phyloP scores from a whole-genome alignment of 2,113 vertebrate genomes.

The Clarias gariepinus region DNA sequence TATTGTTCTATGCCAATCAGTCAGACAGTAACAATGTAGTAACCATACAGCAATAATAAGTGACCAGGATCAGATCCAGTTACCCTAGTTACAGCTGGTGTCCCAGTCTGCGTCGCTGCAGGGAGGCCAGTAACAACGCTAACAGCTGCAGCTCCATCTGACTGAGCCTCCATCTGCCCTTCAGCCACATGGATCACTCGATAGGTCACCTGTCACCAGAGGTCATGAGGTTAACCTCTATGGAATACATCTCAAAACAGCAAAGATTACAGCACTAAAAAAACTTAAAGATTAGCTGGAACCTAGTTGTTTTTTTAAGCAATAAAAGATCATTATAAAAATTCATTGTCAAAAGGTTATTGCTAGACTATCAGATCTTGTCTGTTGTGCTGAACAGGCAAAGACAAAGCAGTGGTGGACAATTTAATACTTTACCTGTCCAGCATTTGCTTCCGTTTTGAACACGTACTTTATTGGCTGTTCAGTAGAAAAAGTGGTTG shows the following conservation, averaged over 20 bases:
- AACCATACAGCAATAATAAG: background rate
- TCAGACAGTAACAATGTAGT: background rate
- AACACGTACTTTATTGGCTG: slow-evolving; percentile 92
- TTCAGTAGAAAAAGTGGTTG: slow-evolving; percentile 80
- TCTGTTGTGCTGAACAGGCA: background rate
- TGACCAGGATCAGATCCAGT: background rate
- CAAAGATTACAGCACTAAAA: background rate
- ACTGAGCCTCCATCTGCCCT: slow-evolving; percentile 86
- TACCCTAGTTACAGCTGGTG: slow-evolving; percentile 81
- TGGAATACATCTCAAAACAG: background rate
- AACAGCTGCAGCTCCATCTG: slow-evolving; percentile 83
- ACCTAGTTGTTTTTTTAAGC: background rate
- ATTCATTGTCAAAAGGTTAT: background rate
- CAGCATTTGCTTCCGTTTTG: slow-evolving; percentile 84
- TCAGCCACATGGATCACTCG: slow-evolving; percentile 92
- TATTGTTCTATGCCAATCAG: background rate
- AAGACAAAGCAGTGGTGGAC: background rate
- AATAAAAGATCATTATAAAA: background rate
- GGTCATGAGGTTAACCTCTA: slow-evolving; percentile 10
- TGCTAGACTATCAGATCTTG: background rate
- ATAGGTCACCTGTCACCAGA: slow-evolving; percentile 82
- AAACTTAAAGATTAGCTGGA: background rate
- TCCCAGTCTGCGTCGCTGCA: slow-evolving; percentile 72
- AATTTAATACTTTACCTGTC: slow-evolving; percentile 47
- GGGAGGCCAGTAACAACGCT: slow-evolving; percentile 84